Conservation (phyloP, 2,113 vertebrate genomes). For the Microtus oregoni region DNA sequence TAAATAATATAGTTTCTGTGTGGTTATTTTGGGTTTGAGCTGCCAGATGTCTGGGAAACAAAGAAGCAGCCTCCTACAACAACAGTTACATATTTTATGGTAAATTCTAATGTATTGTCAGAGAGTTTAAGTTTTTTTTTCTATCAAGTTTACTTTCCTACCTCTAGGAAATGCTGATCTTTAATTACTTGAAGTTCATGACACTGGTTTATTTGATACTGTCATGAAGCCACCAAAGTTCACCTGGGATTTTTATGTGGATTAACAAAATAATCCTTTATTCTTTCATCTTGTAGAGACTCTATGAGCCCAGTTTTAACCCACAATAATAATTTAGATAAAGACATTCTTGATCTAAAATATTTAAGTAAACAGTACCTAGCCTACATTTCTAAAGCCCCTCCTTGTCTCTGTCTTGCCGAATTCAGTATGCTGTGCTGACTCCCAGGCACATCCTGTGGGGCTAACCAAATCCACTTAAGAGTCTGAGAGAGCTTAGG, state of each 20-base stretch:
- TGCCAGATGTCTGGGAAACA: too few relatives aligned
- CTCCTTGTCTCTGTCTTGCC: not conserved
- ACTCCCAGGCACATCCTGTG: not conserved
- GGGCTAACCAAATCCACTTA: too few relatives aligned
- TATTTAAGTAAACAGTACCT: not conserved
- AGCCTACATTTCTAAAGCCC: not conserved
- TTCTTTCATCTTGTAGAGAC: not conserved
- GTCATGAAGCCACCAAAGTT: not conserved
- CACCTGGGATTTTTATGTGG: rapidly evolving
- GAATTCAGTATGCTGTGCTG: rapidly evolving
- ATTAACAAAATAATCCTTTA: not conserved
- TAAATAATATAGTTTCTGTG: too few relatives aligned
- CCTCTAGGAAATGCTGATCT: not conserved
- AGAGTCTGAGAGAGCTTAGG: too few relatives aligned
- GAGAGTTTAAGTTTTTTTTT: not conserved
- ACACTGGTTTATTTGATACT: not conserved
- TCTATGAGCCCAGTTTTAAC: not conserved
- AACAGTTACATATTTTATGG: not conserved
- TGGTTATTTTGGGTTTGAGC: too few relatives aligned
- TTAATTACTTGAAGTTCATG: not conserved
- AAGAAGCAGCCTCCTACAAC: too few relatives aligned
- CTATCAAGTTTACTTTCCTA: not conserved
- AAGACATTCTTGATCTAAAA: not conserved
- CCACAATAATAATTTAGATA: rapidly evolving
- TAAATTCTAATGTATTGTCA: not conserved